Conservation (phyloP, 2,888 invertebrate species). For the Creontiades dilutus region DNA sequence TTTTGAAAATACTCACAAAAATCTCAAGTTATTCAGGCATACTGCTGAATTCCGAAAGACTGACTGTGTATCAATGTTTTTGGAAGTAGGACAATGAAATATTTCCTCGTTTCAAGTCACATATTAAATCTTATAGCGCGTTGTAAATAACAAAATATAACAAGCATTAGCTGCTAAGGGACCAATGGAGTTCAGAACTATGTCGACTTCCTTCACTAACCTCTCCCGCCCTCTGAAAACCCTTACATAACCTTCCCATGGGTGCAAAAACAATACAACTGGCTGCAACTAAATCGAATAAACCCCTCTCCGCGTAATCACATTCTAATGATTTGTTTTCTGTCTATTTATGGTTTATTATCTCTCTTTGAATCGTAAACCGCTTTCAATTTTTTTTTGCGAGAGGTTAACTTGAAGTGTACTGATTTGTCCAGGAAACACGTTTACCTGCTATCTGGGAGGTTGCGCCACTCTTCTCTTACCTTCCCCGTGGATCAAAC, state of each 20-base stretch:
- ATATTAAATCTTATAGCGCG: background rate
- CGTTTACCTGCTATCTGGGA: constrained; percentile 69
- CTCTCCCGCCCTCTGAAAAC: background rate
- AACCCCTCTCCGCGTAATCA: background rate
- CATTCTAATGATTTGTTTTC: constrained; percentile 6
- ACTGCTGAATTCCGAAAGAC: constrained; percentile 27
- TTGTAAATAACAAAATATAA: constrained; percentile 16
- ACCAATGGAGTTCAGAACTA: constrained; percentile 41
- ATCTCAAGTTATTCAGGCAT: background rate
- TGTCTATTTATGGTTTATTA: background rate
- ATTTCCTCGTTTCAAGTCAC: background rate
- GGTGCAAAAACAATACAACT: constrained; percentile 53
- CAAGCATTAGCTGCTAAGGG: background rate
- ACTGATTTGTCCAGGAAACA: constrained; percentile 70
- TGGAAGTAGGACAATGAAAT: background rate
- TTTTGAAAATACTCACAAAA: background rate
- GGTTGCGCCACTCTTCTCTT: constrained; percentile 70
- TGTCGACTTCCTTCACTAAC: constrained; percentile 6
- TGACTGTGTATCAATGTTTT: background rate
- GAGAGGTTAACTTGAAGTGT: constrained; percentile 65
- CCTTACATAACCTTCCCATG: constrained; percentile 20
- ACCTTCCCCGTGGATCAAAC: constrained; percentile 72
- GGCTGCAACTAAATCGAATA: constrained; percentile 65
- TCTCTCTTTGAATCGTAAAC: background rate
- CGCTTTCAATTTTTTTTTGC: constrained; percentile 19